Base-by-base conservation (phyloP, 2,888 invertebrate species). In the Hypomecis punctinalis region DNA sequence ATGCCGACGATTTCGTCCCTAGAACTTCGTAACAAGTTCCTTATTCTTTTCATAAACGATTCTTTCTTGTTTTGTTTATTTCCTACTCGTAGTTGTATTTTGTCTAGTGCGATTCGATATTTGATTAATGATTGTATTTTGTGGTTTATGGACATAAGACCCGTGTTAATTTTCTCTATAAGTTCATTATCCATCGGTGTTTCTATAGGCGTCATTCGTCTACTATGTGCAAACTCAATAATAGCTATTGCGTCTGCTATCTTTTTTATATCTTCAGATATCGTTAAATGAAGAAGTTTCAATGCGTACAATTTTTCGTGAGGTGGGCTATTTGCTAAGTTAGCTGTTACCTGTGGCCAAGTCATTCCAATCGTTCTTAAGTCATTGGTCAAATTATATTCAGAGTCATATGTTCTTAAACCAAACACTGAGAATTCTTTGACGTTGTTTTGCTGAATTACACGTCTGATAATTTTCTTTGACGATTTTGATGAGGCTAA, bases 11-110 rank as follows among this genome's bases (percentile, higher is more conserved):
- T 79, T 36, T 85, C 83, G 3, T 72, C 76, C 46, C 83, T 89
- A 0, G 90, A 85, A 10, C 73, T 79, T 46, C 70, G 81, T 6
- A 90, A 66, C 13, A 89, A 61, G 10, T 73, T 82, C 64, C 80
- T 85, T 8, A 90, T 76, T 57, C 82, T 79, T 56, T 81, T 79
- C 13, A 90, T 67, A 59, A 89, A 83, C 0, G 86, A 86, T 37
- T 71, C 65, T 47, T 80, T 86, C 51, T 79, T 78, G n/a, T 62
- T 67, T 7, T 40, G 6, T 42, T 42, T 40, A 40, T 40, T 52
- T 6, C 10, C 10, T 10, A 33, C n/a, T 23, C 33, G 52, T 42
- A 40, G 33, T 40, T 10, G 0, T 2, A 5, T n/a, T 49, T 5
- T 67, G 10, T 65, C 58, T 61, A 37, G 42, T 61, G 45, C 49